Evolutionary conservation across 2,797 vertebrate species (phyloP).

Genomic region (Gymnodraco acuticeps): DNA sequence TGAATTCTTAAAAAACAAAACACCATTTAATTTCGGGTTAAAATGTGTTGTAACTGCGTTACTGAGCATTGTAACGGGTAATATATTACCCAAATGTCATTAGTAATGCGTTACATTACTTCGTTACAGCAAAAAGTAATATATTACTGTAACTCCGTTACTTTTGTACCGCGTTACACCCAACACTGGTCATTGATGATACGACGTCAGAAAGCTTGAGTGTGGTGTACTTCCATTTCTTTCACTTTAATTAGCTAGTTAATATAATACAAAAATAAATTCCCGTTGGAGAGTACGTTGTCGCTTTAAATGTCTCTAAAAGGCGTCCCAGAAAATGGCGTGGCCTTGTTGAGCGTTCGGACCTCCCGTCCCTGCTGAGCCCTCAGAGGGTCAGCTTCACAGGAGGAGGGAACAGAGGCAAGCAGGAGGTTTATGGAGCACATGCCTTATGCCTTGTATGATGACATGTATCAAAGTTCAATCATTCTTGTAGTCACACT

Average conservation of each 20-base stretch:
- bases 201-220: background rate
- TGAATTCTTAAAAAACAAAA: too few species aligned
- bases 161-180: too few species aligned
- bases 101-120: too few species aligned
- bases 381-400: too few species aligned
- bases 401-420: too few species aligned
- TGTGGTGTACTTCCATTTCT: background rate
- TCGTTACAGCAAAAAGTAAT: too few species aligned
- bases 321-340: background rate
- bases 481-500: background rate
- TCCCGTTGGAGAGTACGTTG: background rate
- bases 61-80: too few species aligned
- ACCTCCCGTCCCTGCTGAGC: background rate
- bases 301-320: background rate
- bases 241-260: background rate
- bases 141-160: too few species aligned
- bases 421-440: background rate
- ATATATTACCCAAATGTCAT: too few species aligned
- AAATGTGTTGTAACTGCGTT: too few species aligned
- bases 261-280: background rate
- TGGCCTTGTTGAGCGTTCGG: background rate
- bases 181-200: too few species aligned
- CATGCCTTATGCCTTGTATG: background rate
- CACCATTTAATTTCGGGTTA: too few species aligned
- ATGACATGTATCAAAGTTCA: background rate